Evolutionary conservation across 2,113 vertebrate genomes (phyloP).

Genomic region (Microtus richardsoni): DNA sequence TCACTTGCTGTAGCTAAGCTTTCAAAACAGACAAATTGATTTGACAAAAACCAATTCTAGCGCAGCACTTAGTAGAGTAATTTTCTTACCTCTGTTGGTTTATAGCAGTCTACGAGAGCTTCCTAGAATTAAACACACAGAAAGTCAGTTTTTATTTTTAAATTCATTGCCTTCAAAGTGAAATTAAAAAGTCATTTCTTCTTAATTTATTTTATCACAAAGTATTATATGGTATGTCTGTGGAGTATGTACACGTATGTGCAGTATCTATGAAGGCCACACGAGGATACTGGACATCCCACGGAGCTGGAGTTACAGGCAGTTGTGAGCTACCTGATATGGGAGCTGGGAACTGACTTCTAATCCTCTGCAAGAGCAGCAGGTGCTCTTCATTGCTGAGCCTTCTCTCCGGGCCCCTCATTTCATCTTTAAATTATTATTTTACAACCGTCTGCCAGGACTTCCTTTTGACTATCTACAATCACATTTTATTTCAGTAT

Average conservation of each 20-base stretch:
- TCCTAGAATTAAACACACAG: slow-evolving; percentile 89
- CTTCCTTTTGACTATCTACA: background rate
- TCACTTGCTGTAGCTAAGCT: background rate
- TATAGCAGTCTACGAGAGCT: slow-evolving; percentile 96
- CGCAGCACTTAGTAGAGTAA: slow-evolving; percentile 75
- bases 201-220: background rate
- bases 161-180: slow-evolving; percentile 62
- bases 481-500: background rate
- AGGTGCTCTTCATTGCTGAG: background rate
- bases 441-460: background rate
- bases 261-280: background rate
- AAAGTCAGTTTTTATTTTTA: slow-evolving; percentile 68
- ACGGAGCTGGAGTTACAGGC: background rate
- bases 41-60: slow-evolving; percentile 30
- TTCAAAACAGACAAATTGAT: slow-evolving; percentile 55
- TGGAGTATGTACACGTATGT: background rate
- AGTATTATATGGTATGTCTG: background rate
- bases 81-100: slow-evolving; percentile 95
- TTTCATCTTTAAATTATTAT: background rate
- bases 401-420: background rate
- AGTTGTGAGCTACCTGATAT: background rate
- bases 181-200: slow-evolving; percentile 38
- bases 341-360: background rate
- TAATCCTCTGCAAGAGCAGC: background rate
- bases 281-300: background rate